Evolutionary conservation across 2,888 invertebrate genomes (phyloP), one percentile per base, ranked within the genome.

Genomic region (Abrostola triplasia): DNA sequence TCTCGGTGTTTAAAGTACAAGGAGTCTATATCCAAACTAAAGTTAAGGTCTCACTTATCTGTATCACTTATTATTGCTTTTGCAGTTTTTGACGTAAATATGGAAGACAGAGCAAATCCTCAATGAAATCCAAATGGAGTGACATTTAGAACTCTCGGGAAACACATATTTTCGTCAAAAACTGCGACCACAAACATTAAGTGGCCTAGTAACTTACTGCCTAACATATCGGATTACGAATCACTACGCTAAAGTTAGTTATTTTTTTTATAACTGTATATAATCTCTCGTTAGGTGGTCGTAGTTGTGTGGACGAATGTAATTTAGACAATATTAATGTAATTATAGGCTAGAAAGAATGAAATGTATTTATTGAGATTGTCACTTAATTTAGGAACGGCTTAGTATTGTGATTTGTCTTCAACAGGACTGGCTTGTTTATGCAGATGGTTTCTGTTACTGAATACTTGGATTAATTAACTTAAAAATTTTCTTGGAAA

Each of bases 191-290:
- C 71, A 73, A 82, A 82, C 77, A 83, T 88, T 87, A 76, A 66
- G 88, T 88, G 91, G 92, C 92, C 91, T 93, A 92, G 88, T 82
- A 76, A 87, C 83, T 84, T 85, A 89, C 87, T 89, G 92, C 92
- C 92, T 92, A 84, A 93, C 93, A 93, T 93, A 93, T 93, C 93
- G 91, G 79, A 88, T 86, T 84, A 84, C 79, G 86, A 88, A 91
- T 89, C 88, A 90, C 75, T 88, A 88, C 77, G 91, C 90, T 88
- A 88, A 86, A 90, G 81, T 86, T 84, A 85, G 84, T 87, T 89
- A 88, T 88, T 89, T 88, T 86, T 84, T 84, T 80, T 85, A 85
- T 82, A 81, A 79, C 68, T 89, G 84, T 90, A 88, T 84, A 85
- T 81, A 88, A 87, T 86, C 87, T 89, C 84, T 89, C 84, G 89